Conservation (phyloP, 2,113 vertebrate genomes). For the Psittacula cyanocephala region DNA sequence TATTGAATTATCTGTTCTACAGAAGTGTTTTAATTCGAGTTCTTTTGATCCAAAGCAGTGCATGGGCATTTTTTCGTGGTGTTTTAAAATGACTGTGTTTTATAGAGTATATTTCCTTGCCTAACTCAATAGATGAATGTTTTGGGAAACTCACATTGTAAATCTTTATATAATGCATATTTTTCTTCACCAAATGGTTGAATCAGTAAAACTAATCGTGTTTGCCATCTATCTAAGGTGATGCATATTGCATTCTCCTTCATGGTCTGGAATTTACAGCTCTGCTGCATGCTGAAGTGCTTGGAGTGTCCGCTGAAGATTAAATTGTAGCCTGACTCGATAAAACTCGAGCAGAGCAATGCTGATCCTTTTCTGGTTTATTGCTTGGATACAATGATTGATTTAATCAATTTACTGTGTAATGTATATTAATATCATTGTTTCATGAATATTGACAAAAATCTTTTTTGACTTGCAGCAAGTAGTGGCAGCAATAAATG, state of each 20-base stretch:
- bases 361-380: neutral
- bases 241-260: neutral
- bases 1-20: neutral
- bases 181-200: neutral
- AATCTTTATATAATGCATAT: neutral
- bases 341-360: neutral
- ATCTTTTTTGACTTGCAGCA: slow-evolving; percentile 88
- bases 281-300: neutral
- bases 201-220: neutral
- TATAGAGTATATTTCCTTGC: neutral
- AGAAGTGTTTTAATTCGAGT: neutral
- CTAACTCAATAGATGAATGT: neutral
- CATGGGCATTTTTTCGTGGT: neutral
- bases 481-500: slow-evolving; percentile 93
- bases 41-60: neutral
- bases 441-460: slow-evolving; percentile 71
- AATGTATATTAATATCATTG: slow-evolving; percentile 27
- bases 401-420: neutral
- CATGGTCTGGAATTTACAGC: neutral
- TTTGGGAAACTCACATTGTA: neutral
- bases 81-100: neutral
- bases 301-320: neutral
- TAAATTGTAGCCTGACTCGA: neutral
- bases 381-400: neutral
- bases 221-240: neutral